Evolutionary conservation across 2,113 vertebrate genomes (phyloP), one percentile per base, ranked within the genome.

Genomic region (Erinaceus europaeus): DNA sequence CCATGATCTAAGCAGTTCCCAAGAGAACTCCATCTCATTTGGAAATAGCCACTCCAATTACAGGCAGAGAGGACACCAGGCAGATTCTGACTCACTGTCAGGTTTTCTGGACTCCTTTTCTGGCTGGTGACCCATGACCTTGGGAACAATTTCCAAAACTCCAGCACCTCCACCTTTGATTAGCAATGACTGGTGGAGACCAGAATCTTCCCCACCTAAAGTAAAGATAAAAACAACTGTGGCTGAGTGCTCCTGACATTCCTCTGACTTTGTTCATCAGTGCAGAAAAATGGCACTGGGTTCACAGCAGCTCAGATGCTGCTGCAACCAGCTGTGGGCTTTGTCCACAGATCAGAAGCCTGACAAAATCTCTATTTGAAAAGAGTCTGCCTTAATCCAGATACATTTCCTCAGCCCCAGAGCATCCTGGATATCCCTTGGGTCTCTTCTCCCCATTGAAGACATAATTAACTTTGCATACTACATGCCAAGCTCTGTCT

Each of bases 221-320:
- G 67, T 1, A 32, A 57, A 62, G n/a, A 57, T 0, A 5, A 36
- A 38, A 55, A 29, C 18, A 5, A 14, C 21, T 5, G 29, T 2
- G 3, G 4, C 23, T 15, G 20, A 29, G 21, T 3, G 1, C 3
- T 13, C 50, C 32, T 2, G 62, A 46, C 44, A 6, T 38, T 38
- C 21, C 17, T 34, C 72, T 46, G 69, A 94, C 86, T 83, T 93
- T 92, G 59, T 15, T 81, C 13, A 59, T 40, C 9, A 12, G 9
- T 2, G 25, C 1, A 2, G 78, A 36, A 1, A 76, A 34, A 27
- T 9, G 27, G 77, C 87, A 57, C 42, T 20, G 20, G 0, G 50
- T 53, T 11, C 68, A 57, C 38, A 64, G 36, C 4, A 1, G 46
- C 5, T 29, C 8, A 6, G 40, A 8, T n/a, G 13, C 61, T 50